A percentile compares a stretch with the other conserved stretches of the same genome.
Conservation (phyloP, 2,888 invertebrate species). For the Dusona sp. region DNA sequence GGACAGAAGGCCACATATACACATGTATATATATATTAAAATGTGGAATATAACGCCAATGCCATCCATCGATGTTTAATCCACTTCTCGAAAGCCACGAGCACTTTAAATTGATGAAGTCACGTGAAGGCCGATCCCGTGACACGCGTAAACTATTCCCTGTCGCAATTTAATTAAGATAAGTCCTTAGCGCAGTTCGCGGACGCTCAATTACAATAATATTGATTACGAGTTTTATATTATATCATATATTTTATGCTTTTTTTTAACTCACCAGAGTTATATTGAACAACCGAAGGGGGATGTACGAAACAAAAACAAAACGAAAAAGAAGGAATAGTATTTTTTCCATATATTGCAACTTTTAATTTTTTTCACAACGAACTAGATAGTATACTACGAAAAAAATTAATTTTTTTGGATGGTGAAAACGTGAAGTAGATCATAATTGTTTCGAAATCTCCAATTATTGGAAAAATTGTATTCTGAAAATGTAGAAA, state of each 20-base stretch:
- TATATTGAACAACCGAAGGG: background rate
- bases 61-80: slow-evolving; percentile 54
- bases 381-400: background rate
- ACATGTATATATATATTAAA: background rate
- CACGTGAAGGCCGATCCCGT: slow-evolving; percentile 34
- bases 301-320: background rate
- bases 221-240: slow-evolving; percentile 5
- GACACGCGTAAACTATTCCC: slow-evolving; percentile 35
- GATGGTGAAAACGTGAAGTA: background rate
- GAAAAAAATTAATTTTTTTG: background rate
- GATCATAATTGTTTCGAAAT: background rate
- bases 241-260: no score
- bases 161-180: slow-evolving; percentile 47
- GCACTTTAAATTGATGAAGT: slow-evolving; percentile 65
- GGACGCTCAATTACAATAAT: slow-evolving; percentile 22
- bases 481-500: background rate
- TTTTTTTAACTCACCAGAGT: background rate
- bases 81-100: slow-evolving; percentile 39
- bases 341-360: background rate
- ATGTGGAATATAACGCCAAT: slow-evolving; percentile 27
- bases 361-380: background rate
- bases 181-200: background rate
- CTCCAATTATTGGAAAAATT: background rate
- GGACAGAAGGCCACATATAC: slow-evolving; percentile 3
- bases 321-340: background rate